Evolutionary conservation across 2,888 invertebrate species (phyloP).

Genomic region (Tetropium fuscum): DNA sequence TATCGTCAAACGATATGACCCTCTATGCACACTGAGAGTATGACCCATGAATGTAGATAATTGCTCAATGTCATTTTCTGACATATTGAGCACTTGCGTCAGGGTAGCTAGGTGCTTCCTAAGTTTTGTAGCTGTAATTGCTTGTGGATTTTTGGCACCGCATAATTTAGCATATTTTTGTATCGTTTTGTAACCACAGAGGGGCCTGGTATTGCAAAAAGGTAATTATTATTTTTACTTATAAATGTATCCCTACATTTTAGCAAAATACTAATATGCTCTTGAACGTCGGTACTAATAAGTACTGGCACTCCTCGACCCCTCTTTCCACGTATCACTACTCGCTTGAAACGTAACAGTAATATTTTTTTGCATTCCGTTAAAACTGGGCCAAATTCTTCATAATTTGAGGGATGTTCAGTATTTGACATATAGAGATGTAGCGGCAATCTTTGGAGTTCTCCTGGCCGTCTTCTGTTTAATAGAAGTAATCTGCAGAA

Average conservation of each 20-base stretch:
- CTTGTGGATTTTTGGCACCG: constrained; percentile 8
- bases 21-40: constrained; percentile 9
- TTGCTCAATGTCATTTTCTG: constrained; percentile 31
- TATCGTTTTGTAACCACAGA: constrained; percentile 17
- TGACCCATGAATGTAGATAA: constrained; percentile 18
- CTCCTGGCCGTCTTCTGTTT: constrained; percentile 43
- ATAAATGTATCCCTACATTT: constrained; percentile 15
- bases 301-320: constrained; percentile 15
- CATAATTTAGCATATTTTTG: background rate
- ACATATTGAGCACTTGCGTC: background rate
- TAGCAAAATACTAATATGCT: constrained; percentile 13
- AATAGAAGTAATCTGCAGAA: constrained; percentile 41
- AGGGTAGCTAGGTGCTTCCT: background rate
- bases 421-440: background rate
- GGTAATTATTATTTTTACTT: constrained; percentile 10
- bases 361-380: background rate
- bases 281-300: background rate
- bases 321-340: background rate
- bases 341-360: background rate
- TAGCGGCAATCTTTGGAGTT: constrained; percentile 31
- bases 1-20: constrained; percentile 11
- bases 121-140: constrained; percentile 14
- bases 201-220: constrained; percentile 14
- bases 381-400: background rate
- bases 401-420: background rate